Base-by-base conservation (phyloP, 2,888 invertebrate species). In the Mellilla xanthometata region DNA sequence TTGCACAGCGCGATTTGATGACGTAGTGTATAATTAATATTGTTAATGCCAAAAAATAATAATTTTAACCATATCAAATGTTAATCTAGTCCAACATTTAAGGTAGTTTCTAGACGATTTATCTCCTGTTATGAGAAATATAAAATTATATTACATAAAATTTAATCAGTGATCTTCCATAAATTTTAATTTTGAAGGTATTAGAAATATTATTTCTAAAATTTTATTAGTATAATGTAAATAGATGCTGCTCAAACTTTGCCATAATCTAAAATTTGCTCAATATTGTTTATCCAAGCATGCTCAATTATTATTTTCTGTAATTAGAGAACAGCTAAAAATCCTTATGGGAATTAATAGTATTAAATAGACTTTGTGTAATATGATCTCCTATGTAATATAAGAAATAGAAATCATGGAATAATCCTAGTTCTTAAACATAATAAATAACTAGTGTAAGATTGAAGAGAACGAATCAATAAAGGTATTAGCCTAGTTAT, bases 1-100 rank as follows among this genome's bases (percentile, higher is more conserved):
- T 66, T 73, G 82, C 86, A 87, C 86, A 72, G 77, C 76, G 86
- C 60, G 86, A 86, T 84, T 86, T 87, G 87, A 87, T 72, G 76
- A 68, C 56, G 72, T 86, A 86, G 83, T 58, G 65, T 78, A 76
- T 36, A 28, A 66, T 70, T 38, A 62, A 62, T 78, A 76, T 36
- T 36, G 66, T 70, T 38, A 62, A 62, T 65, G 69, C 71, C 69
- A 68, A 62, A 54, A 62, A 54, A 39, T 71, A 67, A 63, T 57
- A 59, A 61, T 59, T 24, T 65, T 51, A 60, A 71, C 64, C 73
- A 75, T 76, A 76, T 75, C 73, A 69, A 56, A 46, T 49, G 47
- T 40, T 58, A 52, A 6, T 11, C 24, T 52, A 46, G 49, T 46
- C n/a, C n/a, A n/a, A n/a, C 27, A 28, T 34, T 35, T 15, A 9